These are phyloP conservation scores for Puma concolor DNA, from an alignment of 2,113 vertebrate genomes.

Conservation along the genomic window DNA sequence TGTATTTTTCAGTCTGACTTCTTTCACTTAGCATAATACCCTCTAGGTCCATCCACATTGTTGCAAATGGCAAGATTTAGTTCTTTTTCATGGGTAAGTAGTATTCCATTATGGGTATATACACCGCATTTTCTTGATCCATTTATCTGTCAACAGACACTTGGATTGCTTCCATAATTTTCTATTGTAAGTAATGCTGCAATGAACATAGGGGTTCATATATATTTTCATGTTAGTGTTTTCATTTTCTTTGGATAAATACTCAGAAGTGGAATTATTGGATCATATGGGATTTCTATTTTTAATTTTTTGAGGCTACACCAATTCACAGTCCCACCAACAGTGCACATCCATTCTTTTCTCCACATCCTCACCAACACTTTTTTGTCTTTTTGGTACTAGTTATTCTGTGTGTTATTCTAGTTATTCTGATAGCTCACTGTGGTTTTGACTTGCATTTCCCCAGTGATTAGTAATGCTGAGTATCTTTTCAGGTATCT, in stretches of 20 bases:
- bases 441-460: background rate
- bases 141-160: background rate
- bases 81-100: background rate
- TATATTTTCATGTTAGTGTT: background rate
- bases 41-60: background rate
- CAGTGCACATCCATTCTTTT: background rate
- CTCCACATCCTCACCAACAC: background rate
- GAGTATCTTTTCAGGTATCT: background rate
- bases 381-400: background rate
- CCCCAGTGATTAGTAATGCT: background rate
- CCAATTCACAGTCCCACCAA: background rate
- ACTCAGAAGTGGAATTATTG: background rate
- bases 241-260: background rate
- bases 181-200: background rate
- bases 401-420: background rate
- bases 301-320: background rate
- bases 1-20: background rate
- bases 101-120: background rate
- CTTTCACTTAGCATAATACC: background rate
- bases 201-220: background rate
- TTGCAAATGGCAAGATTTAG: background rate
- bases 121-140: background rate
- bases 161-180: background rate
- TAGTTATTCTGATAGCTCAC: background rate
- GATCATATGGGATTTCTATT: background rate